phyloP scores from a whole-genome alignment of 2,888 invertebrate genomes.

The Plusia festucae region DNA sequence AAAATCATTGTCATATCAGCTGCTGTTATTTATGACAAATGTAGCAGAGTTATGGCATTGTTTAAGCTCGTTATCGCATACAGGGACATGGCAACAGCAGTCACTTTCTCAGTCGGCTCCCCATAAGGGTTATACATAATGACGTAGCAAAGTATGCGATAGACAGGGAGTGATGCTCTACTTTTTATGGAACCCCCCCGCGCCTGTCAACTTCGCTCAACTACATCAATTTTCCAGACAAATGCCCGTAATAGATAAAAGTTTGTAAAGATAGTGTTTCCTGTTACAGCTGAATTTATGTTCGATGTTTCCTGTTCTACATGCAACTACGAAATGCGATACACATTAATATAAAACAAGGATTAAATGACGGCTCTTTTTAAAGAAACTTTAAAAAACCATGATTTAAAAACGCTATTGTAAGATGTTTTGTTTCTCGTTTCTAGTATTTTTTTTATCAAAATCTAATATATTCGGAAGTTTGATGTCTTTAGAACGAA shows the following conservation, averaged over 20 bases:
- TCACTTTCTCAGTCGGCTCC: conserved; percentile 42
- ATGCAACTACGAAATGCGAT: conserved; percentile 34
- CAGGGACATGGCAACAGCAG: conserved; percentile 15
- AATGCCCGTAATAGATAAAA: conserved; percentile 60
- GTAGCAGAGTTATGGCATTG: conserved; percentile 21
- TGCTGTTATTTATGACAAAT: neutral
- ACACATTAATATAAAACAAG: conserved; percentile 34
- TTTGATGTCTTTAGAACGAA: too few relatives aligned
- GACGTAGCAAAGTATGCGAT: conserved; percentile 52
- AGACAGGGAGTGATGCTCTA: conserved; percentile 66
- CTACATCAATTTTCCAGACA: conserved; percentile 58
- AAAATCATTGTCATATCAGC: too few relatives aligned
- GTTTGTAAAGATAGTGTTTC: conserved; percentile 58
- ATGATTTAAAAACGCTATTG: too few relatives aligned
- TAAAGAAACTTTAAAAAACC: too few relatives aligned
- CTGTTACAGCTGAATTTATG: conserved; percentile 58
- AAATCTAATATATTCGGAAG: too few relatives aligned
- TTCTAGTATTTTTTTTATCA: too few relatives aligned
- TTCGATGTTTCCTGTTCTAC: conserved; percentile 52
- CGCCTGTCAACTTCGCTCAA: conserved; percentile 50
- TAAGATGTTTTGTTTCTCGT: too few relatives aligned
- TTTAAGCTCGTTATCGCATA: conserved; percentile 31
- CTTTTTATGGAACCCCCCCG: conserved; percentile 54
- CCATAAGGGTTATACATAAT: conserved; percentile 28
- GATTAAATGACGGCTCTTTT: conserved; percentile 38